phyloP scores from a whole-genome alignment of 1,140 invertebrate genomes.

The Hylaeus anthracinus region DNA sequence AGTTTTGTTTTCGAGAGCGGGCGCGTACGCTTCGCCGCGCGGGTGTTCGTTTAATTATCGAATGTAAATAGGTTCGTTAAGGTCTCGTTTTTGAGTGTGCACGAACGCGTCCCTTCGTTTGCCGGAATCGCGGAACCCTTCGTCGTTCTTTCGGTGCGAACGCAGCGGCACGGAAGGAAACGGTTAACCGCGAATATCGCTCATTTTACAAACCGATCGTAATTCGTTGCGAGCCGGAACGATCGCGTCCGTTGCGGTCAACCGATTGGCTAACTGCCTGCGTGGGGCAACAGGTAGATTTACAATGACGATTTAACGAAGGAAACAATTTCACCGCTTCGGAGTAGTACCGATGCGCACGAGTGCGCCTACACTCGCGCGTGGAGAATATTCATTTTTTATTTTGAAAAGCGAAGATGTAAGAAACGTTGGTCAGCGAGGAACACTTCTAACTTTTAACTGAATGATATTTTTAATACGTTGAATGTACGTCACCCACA shows the following conservation, averaged over 20 bases:
- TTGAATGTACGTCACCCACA: no score
- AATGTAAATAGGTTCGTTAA: conserved; percentile 71
- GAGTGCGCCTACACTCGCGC: no score
- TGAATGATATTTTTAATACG: no score
- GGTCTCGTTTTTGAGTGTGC: conserved; percentile 54
- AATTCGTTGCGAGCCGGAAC: conserved; percentile 25
- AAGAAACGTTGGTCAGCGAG: no score
- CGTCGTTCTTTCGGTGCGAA: background rate
- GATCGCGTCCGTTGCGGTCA: conserved; percentile 11
- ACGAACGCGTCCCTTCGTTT: conserved; percentile 11
- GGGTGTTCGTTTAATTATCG: conserved; percentile 66
- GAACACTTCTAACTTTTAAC: no score
- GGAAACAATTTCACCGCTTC: conserved; percentile 25
- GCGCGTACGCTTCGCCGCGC: conserved; percentile 19
- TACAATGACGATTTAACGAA: conserved; percentile 45
- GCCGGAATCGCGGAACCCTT: background rate
- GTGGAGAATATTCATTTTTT: no score
- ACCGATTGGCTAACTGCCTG: conserved; percentile 45
- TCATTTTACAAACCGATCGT: conserved; percentile 21
- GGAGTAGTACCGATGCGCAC: background rate
- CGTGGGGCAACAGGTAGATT: conserved; percentile 53
- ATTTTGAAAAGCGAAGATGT: no score
- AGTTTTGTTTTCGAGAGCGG: conserved; percentile 38
- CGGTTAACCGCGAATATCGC: conserved; percentile 34
- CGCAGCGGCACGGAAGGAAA: background rate